phyloP scores from a whole-genome alignment of 2,797 vertebrate species.

The Acanthurus lineatus region DNA sequence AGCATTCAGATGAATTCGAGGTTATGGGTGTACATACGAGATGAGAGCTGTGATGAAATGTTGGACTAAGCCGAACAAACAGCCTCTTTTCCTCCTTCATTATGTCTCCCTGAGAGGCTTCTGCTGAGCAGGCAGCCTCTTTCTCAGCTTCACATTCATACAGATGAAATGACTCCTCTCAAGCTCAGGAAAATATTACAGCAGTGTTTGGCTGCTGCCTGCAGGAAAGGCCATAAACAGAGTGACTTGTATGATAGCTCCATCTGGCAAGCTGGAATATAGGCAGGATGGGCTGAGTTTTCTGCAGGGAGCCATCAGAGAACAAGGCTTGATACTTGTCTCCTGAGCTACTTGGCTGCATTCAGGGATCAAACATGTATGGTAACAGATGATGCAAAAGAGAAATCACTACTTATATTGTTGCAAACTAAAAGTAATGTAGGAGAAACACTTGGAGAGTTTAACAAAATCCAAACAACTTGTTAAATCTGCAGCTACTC shows the following conservation, averaged over 20 bases:
- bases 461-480: not conserved
- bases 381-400: constrained; percentile 11
- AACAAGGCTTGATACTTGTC: constrained; percentile 31
- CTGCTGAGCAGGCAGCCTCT: constrained; percentile 33
- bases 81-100: not conserved
- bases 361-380: constrained; percentile 8
- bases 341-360: constrained; percentile 30
- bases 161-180: constrained; percentile 46
- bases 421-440: constrained; percentile 24
- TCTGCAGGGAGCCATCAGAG: constrained; percentile 19
- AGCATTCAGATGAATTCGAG: constrained; percentile 49
- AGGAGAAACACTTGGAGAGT: not conserved
- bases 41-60: constrained; percentile 36
- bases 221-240: constrained; percentile 44
- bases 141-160: constrained; percentile 29
- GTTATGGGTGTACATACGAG: constrained; percentile 34
- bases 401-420: constrained; percentile 20
- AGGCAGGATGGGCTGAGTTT: constrained; percentile 19
- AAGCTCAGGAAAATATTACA: constrained; percentile 36
- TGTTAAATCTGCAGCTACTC: not conserved
- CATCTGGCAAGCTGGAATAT: constrained; percentile 43
- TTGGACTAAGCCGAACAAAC: constrained; percentile 30
- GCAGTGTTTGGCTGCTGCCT: constrained; percentile 23
- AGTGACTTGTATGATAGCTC: constrained; percentile 33
- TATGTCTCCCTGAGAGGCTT: constrained; percentile 28